Percentiles rank a stretch among this genome's conserved stretches.
These are phyloP conservation scores for Sus cebifrons DNA, from an alignment of 2,797 vertebrate genomes.

Conservation along the genomic window DNA sequence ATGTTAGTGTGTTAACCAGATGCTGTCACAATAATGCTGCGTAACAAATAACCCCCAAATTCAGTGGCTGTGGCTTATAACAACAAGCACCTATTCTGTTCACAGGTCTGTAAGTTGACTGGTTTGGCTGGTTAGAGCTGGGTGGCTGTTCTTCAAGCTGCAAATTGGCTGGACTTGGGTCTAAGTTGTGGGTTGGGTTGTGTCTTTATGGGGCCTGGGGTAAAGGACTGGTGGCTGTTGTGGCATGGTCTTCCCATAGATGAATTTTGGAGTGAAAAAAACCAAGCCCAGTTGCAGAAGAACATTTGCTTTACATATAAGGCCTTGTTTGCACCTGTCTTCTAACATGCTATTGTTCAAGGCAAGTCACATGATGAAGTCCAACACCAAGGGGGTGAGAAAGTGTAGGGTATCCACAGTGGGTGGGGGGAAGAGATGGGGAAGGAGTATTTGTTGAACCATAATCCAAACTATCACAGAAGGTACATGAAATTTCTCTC, in stretches of 20 bases:
- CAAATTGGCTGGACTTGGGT: background rate
- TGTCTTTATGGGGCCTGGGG: background rate
- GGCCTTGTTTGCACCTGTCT: background rate
- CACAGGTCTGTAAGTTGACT: background rate
- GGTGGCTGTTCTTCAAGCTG: background rate
- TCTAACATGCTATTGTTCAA: slow-evolving; percentile 17
- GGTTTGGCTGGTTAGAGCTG: background rate
- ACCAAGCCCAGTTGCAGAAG: background rate
- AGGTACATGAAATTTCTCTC: background rate
- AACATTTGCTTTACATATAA: background rate
- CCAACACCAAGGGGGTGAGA: background rate
- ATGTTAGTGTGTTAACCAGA: slow-evolving; percentile 54
- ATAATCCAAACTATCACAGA: slow-evolving; percentile 31
- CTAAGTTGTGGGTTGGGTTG: background rate
- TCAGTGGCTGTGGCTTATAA: background rate
- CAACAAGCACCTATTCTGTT: background rate
- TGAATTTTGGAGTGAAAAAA: slow-evolving; percentile 53
- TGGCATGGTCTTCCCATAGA: background rate
- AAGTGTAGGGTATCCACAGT: background rate
- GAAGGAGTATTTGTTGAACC: slow-evolving; percentile 35
- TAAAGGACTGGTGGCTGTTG: background rate
- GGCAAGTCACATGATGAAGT: background rate
- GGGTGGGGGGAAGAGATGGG: background rate
- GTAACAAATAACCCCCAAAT: background rate
- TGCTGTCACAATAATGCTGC: slow-evolving; percentile 9